phyloP scores from a whole-genome alignment of 2,797 vertebrate genomes.

The Molossus alvarezi region DNA sequence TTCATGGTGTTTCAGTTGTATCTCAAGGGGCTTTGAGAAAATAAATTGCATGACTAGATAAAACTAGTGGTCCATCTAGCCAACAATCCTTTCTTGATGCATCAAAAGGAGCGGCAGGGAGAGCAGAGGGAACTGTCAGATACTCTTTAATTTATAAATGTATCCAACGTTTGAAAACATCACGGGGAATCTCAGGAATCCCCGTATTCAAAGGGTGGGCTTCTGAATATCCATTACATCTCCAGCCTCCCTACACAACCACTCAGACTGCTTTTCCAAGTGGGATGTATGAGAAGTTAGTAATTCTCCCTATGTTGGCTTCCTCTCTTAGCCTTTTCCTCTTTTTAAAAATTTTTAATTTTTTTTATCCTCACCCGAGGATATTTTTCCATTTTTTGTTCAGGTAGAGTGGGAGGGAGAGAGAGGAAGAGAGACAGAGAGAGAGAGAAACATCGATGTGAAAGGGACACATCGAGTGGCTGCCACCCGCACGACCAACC shows the following conservation, averaged over 20 bases:
- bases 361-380: too few species aligned
- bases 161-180: constrained; percentile 22
- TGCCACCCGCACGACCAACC: too few species aligned
- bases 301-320: not conserved
- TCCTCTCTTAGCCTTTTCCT: not conserved
- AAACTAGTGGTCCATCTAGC: not conserved
- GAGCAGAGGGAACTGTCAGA: not conserved
- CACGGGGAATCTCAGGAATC: not conserved
- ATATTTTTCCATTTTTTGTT: too few species aligned
- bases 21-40: not conserved
- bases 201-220: not conserved
- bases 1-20: not conserved
- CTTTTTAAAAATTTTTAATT: too few species aligned
- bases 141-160: not conserved
- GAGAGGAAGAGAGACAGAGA: too few species aligned
- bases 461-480: too few species aligned
- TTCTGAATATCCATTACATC: rapidly evolving
- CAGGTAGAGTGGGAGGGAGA: too few species aligned
- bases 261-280: not conserved
- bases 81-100: not conserved
- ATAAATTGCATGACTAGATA: not conserved
- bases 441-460: too few species aligned
- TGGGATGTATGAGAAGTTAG: not conserved
- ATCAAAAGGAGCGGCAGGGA: not conserved
- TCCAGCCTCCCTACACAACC: not conserved